Conservation (phyloP, 2,797 vertebrate genomes). For the Capromys pilorides region DNA sequence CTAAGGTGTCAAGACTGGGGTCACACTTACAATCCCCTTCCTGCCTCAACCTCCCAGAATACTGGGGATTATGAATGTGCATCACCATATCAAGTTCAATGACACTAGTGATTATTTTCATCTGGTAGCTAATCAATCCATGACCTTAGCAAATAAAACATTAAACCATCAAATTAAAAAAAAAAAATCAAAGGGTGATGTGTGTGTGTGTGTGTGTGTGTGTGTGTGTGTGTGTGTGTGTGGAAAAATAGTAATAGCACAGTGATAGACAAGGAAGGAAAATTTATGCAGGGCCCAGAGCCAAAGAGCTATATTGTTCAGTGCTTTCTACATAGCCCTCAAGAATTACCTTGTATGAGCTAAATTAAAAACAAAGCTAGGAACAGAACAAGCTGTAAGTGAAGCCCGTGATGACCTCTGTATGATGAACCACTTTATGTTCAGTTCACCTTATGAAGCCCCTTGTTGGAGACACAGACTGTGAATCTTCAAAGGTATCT, state of each 20-base stretch:
- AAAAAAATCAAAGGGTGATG: background rate
- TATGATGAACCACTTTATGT: conserved; percentile 23
- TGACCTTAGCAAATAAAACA: conserved; percentile 35
- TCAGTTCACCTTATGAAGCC: conserved; percentile 35
- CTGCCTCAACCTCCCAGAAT: background rate
- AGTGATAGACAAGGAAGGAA: background rate
- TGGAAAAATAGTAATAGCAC: background rate
- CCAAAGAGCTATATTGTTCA: background rate
- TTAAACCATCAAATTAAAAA: conserved; percentile 10
- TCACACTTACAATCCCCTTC: background rate
- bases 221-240: background rate
- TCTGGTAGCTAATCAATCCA: background rate
- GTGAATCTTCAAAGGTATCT: conserved; percentile 48
- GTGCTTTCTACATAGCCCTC: background rate
- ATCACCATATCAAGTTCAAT: background rate
- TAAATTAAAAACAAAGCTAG: conserved; percentile 38
- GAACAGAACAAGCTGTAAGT: background rate
- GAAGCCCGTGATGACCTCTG: conserved; percentile 18
- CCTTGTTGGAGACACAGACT: conserved; percentile 32
- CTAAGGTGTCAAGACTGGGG: background rate
- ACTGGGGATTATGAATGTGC: background rate
- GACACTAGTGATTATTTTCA: conserved; percentile 4
- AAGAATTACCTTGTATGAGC: background rate
- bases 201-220: background rate
- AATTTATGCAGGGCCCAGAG: background rate